These are phyloP conservation scores for Villa cingulata DNA, from an alignment of 2,888 invertebrate species.

Conservation along the genomic window DNA sequence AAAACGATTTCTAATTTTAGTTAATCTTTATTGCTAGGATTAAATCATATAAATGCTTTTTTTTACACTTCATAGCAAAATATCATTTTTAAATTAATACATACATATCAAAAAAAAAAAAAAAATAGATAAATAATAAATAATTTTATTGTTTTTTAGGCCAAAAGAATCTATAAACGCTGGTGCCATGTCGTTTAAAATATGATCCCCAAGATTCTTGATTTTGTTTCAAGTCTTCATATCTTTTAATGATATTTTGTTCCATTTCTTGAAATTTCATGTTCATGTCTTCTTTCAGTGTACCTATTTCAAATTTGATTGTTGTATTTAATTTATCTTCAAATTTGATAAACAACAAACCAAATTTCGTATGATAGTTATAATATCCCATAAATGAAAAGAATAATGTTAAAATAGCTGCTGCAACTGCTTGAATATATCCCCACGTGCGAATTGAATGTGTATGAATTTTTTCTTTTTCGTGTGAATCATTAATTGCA, in stretches of 20 bases:
- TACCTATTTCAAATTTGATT: background rate
- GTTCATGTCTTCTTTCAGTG: background rate
- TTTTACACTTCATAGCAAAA: too few relatives aligned
- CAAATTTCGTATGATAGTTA: constrained; percentile 8
- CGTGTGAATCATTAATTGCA: constrained; percentile 67
- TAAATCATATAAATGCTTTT: too few relatives aligned
- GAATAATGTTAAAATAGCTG: constrained; percentile 8
- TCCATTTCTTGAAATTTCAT: background rate
- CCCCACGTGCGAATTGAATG: constrained; percentile 45
- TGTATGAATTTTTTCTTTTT: constrained; percentile 65
- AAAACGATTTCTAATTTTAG: too few relatives aligned
- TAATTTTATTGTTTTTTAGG: background rate
- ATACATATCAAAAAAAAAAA: too few relatives aligned
- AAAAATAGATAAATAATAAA: too few relatives aligned
- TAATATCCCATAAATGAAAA: constrained; percentile 6
- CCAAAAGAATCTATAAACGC: constrained; percentile 4
- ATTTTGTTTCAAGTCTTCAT: background rate
- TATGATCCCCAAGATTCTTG: constrained; percentile 5
- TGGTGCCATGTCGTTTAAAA: constrained; percentile 1
- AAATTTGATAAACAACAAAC: constrained; percentile 2
- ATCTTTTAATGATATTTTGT: background rate
- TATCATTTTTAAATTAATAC: too few relatives aligned
- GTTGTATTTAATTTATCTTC: constrained; percentile 1
- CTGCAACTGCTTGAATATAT: constrained; percentile 6
- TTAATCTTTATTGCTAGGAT: too few relatives aligned